phyloP scores from a whole-genome alignment of 2,888 invertebrate species.

The Allolobophora icterica region DNA sequence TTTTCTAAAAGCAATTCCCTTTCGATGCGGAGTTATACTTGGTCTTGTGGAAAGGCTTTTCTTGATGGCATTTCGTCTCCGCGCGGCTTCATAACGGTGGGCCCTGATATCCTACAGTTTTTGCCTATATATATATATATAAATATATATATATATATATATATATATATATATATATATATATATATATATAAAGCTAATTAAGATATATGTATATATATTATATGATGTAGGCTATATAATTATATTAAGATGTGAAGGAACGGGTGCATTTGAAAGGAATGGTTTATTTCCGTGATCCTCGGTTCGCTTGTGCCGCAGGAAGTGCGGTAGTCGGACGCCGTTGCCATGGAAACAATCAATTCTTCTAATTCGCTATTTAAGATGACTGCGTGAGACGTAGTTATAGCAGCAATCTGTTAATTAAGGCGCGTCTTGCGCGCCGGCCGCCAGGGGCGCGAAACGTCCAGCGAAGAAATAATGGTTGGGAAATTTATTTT shows the following conservation, averaged over 20 bases:
- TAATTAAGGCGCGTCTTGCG: background rate
- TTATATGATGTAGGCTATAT: constrained; percentile 13
- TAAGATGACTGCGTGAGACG: background rate
- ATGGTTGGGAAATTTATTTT: too few species aligned
- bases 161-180: constrained; percentile 25
- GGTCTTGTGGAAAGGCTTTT: too few species aligned
- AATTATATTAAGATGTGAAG: background rate
- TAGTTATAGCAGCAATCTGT: background rate
- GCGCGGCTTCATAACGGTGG: too few species aligned
- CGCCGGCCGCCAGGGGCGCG: too few species aligned
- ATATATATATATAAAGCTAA: background rate
- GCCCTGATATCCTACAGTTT: too few species aligned
- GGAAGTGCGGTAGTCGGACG: background rate
- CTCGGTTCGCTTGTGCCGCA: background rate
- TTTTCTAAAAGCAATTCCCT: too few species aligned
- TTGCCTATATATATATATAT: background rate
- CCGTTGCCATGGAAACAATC: background rate
- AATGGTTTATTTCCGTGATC: background rate
- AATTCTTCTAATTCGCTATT: background rate
- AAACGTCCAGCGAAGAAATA: too few species aligned
- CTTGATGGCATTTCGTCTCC: too few species aligned
- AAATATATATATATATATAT: background rate
- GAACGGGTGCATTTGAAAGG: background rate
- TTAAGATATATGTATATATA: background rate
- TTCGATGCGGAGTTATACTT: too few species aligned